These are phyloP conservation scores for Netelia inedita DNA, from an alignment of 2,888 invertebrate genomes.

Conservation along the genomic window DNA sequence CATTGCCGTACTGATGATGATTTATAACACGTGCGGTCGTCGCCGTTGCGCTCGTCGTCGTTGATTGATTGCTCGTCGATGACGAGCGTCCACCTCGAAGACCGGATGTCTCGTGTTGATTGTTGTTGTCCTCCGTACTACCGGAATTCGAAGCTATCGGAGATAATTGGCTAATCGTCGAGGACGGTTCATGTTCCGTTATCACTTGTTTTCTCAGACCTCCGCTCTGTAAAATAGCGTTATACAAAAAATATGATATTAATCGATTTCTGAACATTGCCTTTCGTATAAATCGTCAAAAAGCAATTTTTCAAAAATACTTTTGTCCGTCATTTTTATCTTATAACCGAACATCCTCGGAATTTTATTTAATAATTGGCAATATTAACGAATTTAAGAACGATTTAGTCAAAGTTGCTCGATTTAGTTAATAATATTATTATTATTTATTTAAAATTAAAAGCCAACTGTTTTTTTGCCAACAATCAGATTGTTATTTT, in stretches of 20 bases:
- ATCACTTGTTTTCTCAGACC: slow-evolving; percentile 79
- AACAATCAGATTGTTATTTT: too few species aligned
- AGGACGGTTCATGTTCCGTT: slow-evolving; percentile 78
- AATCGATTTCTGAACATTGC: background rate
- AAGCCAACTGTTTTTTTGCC: too few species aligned
- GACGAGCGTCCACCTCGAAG: slow-evolving; percentile 85
- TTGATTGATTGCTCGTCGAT: slow-evolving; percentile 78
- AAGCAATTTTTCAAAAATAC: too few species aligned
- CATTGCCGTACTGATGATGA: slow-evolving; percentile 90
- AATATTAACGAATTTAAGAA: too few species aligned
- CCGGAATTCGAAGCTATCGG: slow-evolving; percentile 68
- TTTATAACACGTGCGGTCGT: slow-evolving; percentile 91
- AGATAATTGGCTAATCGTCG: slow-evolving; percentile 67
- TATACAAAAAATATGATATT: background rate
- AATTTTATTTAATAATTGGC: too few species aligned
- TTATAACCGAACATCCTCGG: too few species aligned
- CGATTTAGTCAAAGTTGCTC: too few species aligned
- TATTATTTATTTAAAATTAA: background rate
- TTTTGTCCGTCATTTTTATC: too few species aligned
- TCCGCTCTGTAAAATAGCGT: slow-evolving; percentile 77
- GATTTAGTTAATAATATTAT: background rate
- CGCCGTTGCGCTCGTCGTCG: slow-evolving; percentile 88
- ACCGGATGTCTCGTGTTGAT: slow-evolving; percentile 83
- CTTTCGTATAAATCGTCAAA: too few species aligned
- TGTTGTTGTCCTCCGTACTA: slow-evolving; percentile 79